Evolutionary conservation across 2,888 invertebrate species (phyloP).

Genomic region (Meteorus cinctellus): DNA sequence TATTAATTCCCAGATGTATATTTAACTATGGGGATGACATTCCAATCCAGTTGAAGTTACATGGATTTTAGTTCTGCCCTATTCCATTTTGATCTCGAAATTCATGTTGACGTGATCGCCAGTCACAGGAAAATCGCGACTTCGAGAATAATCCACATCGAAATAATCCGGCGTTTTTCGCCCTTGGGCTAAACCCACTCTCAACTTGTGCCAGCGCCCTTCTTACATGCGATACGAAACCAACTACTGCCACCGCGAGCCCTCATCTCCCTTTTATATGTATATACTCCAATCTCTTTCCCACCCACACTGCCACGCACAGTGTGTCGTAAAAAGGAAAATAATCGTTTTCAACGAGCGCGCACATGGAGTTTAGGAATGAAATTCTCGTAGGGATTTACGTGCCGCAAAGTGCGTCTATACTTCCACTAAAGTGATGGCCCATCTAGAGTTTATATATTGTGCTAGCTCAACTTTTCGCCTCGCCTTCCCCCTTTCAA

Average conservation of each 20-base stretch:
- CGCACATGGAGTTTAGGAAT: constrained; percentile 27
- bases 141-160: background rate
- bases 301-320: background rate
- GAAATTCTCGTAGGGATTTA: constrained; percentile 35
- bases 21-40: too few relatives aligned
- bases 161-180: background rate
- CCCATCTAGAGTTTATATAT: constrained; percentile 15
- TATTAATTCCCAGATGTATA: too few relatives aligned
- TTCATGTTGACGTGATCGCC: background rate
- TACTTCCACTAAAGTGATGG: background rate
- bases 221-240: background rate
- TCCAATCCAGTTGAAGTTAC: too few relatives aligned
- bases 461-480: constrained; percentile 25
- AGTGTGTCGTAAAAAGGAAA: constrained; percentile 24
- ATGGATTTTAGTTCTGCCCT: too few relatives aligned
- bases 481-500: constrained; percentile 1
- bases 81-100: too few relatives aligned
- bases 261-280: background rate
- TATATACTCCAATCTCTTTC: background rate
- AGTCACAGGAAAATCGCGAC: background rate
- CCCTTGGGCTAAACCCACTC: background rate
- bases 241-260: background rate
- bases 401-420: constrained; percentile 21
- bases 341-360: constrained; percentile 34
- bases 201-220: background rate